Evolutionary conservation across 2,888 invertebrate species (phyloP), one percentile per base, ranked within the genome.

Genomic region (Cerceris rybyensis): DNA sequence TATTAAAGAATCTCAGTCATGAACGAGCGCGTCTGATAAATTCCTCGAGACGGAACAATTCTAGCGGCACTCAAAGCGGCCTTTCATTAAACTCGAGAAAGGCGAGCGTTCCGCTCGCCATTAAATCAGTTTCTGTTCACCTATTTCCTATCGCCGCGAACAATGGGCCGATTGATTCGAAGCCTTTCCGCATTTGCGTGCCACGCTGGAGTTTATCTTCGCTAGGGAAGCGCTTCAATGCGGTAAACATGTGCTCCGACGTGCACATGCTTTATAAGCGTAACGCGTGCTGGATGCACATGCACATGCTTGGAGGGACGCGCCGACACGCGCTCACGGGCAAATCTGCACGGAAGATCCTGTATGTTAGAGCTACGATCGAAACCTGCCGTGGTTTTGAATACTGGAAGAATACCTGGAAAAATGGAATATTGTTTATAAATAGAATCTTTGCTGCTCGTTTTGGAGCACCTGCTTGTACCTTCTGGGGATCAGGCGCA

Each of bases 81-180:
- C 11, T 39, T 42, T 46, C 68, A 74, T 74, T 69, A 74, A 65
- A 65, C 49, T 41, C 42, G 17, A n/a, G 43, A 11, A n/a, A 13
- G 16, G 8, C 7, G 42, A 6, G 9, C 8, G 41, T 17, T 59
- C 46, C 55, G 39, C 41, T 54, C 17, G 16, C 7, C 43, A 43
- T 64, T 82, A 78, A 70, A 74, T 82, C 74, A 72, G 64, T 68
- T 66, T 61, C 70, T 49, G 73, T 74, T 80, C 72, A 43, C 64
- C 76, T 64, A 57, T 74, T 78, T 69, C 60, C 75, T 75, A 81
- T 78, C 68, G 28, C 54, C 58, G n/a, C n/a, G 46, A 81, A 83
- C 83, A 83, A 83, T 83, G 66, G 68, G 41, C 41, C 75, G 83
- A 83, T 78, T 73, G 78, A 78, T 73, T 66, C 75, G 66, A 55